phyloP scores from a whole-genome alignment of 2,888 invertebrate genomes.

The Lomographa bimaculata region DNA sequence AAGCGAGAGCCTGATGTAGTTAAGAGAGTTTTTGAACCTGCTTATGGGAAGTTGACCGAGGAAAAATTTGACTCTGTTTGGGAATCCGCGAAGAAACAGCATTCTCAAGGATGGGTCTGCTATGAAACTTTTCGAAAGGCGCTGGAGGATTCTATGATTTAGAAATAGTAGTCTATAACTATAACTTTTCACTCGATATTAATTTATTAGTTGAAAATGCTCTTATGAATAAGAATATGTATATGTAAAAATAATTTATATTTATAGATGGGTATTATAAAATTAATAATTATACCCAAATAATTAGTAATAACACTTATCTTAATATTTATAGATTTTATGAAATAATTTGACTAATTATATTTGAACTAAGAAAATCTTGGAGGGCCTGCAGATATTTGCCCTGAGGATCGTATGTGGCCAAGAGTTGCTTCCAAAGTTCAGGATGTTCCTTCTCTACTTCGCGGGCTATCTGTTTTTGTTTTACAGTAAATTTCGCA shows the following conservation, averaged over 20 bases:
- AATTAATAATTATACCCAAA: too few relatives aligned
- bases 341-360: too few relatives aligned
- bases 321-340: too few relatives aligned
- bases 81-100: conserved; percentile 73
- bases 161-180: too few relatives aligned
- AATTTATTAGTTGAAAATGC: too few relatives aligned
- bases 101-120: conserved; percentile 79
- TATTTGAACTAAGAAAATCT: conserved; percentile 47
- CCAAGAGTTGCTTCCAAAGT: conserved; percentile 79
- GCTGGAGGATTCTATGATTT: too few relatives aligned
- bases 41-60: conserved; percentile 75
- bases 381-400: conserved; percentile 73
- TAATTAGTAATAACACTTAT: too few relatives aligned
- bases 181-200: too few relatives aligned
- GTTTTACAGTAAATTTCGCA: conserved; percentile 87
- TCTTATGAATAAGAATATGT: too few relatives aligned
- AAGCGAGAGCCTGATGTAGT: conserved; percentile 59
- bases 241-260: too few relatives aligned
- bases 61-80: conserved; percentile 75
- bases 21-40: conserved; percentile 75
- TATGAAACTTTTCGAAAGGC: conserved; percentile 73
- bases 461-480: conserved; percentile 84
- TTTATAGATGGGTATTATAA: too few relatives aligned
- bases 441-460: conserved; percentile 81
- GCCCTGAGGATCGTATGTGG: conserved; percentile 84